These are phyloP conservation scores for Myotis yumanensis DNA, from an alignment of 2,113 vertebrate species.

Conservation along the genomic window DNA sequence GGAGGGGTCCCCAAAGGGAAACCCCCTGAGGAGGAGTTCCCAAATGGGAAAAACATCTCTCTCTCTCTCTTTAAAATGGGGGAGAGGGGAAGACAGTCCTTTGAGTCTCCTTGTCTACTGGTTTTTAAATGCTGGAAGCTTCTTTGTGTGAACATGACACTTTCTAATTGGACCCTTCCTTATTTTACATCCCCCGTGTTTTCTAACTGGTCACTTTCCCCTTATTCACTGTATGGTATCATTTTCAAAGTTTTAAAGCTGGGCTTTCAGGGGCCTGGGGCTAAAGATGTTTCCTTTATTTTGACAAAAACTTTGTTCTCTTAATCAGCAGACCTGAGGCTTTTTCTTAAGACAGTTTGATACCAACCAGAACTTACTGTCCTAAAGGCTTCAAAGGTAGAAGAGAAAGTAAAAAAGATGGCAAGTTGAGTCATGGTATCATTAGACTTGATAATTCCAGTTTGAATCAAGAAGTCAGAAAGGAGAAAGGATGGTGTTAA, in stretches of 20 bases:
- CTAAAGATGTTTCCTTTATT: neutral
- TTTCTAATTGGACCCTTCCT: no score
- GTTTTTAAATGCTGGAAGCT: no score
- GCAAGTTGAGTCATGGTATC: neutral
- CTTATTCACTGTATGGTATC: no score
- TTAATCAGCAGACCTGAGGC: neutral
- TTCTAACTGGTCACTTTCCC: no score
- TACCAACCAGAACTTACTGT: neutral
- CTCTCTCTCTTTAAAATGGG: no score
- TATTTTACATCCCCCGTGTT: no score
- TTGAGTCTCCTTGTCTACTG: no score
- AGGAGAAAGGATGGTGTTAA: neutral
- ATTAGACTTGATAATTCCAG: neutral
- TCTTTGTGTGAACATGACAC: no score
- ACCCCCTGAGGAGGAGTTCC: no score
- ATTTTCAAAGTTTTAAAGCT: neutral
- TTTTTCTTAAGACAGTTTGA: neutral
- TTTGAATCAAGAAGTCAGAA: neutral
- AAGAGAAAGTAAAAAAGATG: neutral
- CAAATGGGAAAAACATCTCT: no score
- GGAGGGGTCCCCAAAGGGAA: no score
- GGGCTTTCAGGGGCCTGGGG: neutral
- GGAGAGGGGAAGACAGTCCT: no score
- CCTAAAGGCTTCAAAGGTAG: neutral
- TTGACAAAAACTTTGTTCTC: neutral